A percentile compares a stretch with the other conserved stretches of the same genome.
Conservation (phyloP, 1,140 invertebrate species). For the Drosophila tani region DNA sequence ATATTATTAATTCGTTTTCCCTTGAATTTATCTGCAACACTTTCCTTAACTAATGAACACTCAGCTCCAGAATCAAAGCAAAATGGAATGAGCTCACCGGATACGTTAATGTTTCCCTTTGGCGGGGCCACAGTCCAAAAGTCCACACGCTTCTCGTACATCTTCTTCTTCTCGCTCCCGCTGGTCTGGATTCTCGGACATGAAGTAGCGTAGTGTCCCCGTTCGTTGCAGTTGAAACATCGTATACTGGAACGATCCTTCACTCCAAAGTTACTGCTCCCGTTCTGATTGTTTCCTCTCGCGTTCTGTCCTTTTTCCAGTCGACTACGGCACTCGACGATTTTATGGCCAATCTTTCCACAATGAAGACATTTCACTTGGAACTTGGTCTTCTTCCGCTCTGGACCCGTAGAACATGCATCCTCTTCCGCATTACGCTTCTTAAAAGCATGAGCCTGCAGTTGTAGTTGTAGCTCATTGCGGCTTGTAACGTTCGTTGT, state of each 20-base stretch:
- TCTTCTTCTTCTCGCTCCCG: not conserved
- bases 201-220: conserved; percentile 6
- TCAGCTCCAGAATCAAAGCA: not conserved
- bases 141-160: conserved; percentile 11
- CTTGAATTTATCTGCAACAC: conserved; percentile 9
- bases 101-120: not conserved
- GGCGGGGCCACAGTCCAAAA: conserved; percentile 3
- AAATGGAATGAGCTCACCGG: not conserved
- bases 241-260: conserved; percentile 13
- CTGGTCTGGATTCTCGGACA: conserved; percentile 7
- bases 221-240: conserved; percentile 23
- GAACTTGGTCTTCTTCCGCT: not conserved
- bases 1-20: conserved; percentile 18
- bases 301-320: not conserved
- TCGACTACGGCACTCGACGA: not conserved
- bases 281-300: conserved; percentile 4
- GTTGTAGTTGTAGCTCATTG: not conserved
- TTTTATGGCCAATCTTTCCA: not conserved
- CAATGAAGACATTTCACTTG: not conserved
- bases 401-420: not conserved
- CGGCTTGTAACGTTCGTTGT: not conserved
- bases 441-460: not conserved
- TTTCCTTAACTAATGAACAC: not conserved
- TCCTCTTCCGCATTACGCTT: not conserved
- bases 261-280: conserved; percentile 8